These are phyloP conservation scores for Athrips mouffetella DNA, from an alignment of 2,888 invertebrate species.

Conservation along the genomic window DNA sequence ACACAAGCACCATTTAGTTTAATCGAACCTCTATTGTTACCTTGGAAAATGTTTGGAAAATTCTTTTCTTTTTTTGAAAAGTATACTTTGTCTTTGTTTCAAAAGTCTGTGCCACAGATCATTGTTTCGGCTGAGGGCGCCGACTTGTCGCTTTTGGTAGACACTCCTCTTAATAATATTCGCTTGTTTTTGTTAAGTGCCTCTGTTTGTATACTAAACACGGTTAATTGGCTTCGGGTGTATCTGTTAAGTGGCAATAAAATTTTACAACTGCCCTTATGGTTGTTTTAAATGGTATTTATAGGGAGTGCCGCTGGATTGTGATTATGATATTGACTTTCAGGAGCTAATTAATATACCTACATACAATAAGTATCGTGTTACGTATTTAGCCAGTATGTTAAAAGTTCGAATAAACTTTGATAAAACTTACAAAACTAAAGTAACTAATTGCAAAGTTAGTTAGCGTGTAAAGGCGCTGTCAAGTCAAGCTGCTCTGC, in stretches of 20 bases:
- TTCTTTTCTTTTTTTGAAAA: too few species aligned
- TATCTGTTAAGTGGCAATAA: slow-evolving; percentile 33
- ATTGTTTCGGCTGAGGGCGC: slow-evolving; percentile 70
- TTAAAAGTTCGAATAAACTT: too few species aligned
- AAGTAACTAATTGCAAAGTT: too few species aligned
- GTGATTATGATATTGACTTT: background rate
- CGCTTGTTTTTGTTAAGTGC: slow-evolving; percentile 57
- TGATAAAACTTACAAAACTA: too few species aligned
- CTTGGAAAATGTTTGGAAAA: too few species aligned
- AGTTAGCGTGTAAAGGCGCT: too few species aligned
- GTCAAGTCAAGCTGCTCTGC: too few species aligned
- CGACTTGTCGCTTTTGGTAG: slow-evolving; percentile 58
- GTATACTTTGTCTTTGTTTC: background rate
- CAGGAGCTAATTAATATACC: background rate
- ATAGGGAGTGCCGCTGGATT: background rate
- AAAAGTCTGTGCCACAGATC: slow-evolving; percentile 42
- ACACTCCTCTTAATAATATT: slow-evolving; percentile 54
- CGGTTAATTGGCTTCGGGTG: slow-evolving; percentile 54
- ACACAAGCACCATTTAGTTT: too few species aligned
- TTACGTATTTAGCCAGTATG: too few species aligned
- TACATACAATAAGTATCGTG: too few species aligned
- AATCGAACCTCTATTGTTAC: too few species aligned
- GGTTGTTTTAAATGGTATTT: slow-evolving; percentile 1
- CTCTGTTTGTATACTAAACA: slow-evolving; percentile 45
- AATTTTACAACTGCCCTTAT: slow-evolving; percentile 28